Base-by-base conservation (phyloP, 2,888 invertebrate species). In the Drosophila kambysellisi region DNA sequence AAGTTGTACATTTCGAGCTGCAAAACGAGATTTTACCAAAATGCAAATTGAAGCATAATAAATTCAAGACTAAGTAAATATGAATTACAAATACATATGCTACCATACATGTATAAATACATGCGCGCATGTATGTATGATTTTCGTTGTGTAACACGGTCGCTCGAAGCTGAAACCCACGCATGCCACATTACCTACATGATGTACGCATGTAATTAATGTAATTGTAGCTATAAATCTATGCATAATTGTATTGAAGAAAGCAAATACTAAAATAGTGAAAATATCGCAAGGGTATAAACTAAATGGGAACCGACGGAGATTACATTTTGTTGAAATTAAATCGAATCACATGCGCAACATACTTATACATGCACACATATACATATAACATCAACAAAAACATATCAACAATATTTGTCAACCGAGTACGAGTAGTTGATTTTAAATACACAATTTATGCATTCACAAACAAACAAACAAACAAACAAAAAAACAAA, bases 371-470 rank as follows among this genome's bases (percentile, higher is more conserved):
- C 72, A 76, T 52, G 30, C 30, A 68, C 37, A 69, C 48, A 59
- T 30, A 57, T 59, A 66, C 32, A 64, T 66, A 82, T 67, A 64
- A 78, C 81, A 76, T 72, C 70, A 83, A 90, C 89, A 86, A 75
- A 84, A 86, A 86, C 90, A 90, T 86, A 86, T 86, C 86, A 86
- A 74, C 67, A 74, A 65, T 70, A 84, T 83, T 85, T 79, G 72
- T 74, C 81, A 74, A 60, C 70, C 74, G 79, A 76, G 33, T 78
- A 76, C 67, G 70, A 61, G 63, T 70, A 72, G 75, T 71, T 83
- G 54, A 73, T 60, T 75, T 67, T 51, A 52, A 61, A 61, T 50
- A 54, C 29, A 58, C 33, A 62, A 48, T 53, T 46, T 50, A 62
- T 66, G 20, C 37, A 54, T 48, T 46, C 50, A 32, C 53, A 54